Conservation (phyloP, 2,888 invertebrate genomes). For the Rhingia rostrata region DNA sequence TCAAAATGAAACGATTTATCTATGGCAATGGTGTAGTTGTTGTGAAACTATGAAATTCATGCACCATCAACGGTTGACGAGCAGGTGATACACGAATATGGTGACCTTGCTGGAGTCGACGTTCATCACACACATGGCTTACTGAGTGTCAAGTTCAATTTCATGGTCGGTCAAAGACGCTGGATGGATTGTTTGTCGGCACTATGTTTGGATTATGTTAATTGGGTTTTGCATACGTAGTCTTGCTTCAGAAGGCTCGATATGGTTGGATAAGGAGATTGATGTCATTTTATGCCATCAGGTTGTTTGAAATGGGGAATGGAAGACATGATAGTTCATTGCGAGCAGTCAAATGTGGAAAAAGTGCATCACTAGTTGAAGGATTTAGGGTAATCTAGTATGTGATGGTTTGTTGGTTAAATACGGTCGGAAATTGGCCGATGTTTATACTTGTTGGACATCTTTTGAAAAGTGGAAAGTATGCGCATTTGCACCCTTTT, state of each 20-base stretch:
- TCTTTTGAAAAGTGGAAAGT: too few relatives aligned
- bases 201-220: background rate
- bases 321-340: too few relatives aligned
- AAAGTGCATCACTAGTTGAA: too few relatives aligned
- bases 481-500: too few relatives aligned
- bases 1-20: background rate
- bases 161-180: conserved; percentile 43
- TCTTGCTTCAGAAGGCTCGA: background rate
- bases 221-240: background rate
- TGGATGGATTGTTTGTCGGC: background rate
- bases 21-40: conserved; percentile 8
- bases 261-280: background rate
- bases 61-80: conserved; percentile 9
- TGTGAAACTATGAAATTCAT: conserved; percentile 44
- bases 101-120: background rate
- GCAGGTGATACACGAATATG: conserved; percentile 25
- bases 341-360: too few relatives aligned
- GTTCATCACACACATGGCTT: background rate
- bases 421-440: too few relatives aligned
- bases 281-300: background rate
- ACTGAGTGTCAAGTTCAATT: conserved; percentile 64
- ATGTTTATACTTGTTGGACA: too few relatives aligned
- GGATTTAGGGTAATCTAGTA: too few relatives aligned
- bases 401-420: too few relatives aligned
- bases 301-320: background rate